phyloP scores from a whole-genome alignment of 2,888 invertebrate genomes.

The Spodoptera exigua region DNA sequence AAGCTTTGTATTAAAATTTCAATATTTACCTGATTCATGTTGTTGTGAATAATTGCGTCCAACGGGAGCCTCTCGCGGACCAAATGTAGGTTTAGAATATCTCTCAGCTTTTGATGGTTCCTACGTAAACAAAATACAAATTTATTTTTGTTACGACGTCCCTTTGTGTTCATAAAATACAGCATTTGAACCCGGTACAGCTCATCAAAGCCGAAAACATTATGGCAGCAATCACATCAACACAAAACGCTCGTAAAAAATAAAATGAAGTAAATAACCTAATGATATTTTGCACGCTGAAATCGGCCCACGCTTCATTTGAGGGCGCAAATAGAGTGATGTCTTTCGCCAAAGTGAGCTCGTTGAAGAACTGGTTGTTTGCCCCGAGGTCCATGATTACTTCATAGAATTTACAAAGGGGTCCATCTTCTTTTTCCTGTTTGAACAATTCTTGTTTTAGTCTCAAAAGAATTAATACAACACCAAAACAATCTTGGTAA shows the following conservation, averaged over 20 bases:
- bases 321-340: conserved; percentile 97
- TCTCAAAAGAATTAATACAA: conserved; percentile 34
- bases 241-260: conserved; percentile 38
- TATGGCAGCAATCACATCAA: conserved; percentile 38
- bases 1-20: conserved; percentile 35
- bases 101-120: conserved; percentile 92
- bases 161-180: background rate
- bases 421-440: conserved; percentile 88
- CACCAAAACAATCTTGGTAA: conserved; percentile 40
- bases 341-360: conserved; percentile 91
- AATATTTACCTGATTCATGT: conserved; percentile 90
- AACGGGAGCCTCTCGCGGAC: conserved; percentile 93
- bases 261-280: conserved; percentile 75
- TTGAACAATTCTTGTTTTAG: conserved; percentile 45
- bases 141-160: conserved; percentile 1
- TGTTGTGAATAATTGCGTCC: conserved; percentile 93
- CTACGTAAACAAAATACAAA: conserved; percentile 67
- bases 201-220: conserved; percentile 25
- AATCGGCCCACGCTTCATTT: conserved; percentile 95
- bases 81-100: conserved; percentile 95
- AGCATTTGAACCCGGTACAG: conserved; percentile 13
- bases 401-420: conserved; percentile 94
- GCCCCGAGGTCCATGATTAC: conserved; percentile 94
- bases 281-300: conserved; percentile 92
- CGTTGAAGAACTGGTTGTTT: conserved; percentile 91